These are phyloP conservation scores for Camponotus vicinus DNA, from an alignment of 1,140 invertebrate genomes.

Conservation along the genomic window DNA sequence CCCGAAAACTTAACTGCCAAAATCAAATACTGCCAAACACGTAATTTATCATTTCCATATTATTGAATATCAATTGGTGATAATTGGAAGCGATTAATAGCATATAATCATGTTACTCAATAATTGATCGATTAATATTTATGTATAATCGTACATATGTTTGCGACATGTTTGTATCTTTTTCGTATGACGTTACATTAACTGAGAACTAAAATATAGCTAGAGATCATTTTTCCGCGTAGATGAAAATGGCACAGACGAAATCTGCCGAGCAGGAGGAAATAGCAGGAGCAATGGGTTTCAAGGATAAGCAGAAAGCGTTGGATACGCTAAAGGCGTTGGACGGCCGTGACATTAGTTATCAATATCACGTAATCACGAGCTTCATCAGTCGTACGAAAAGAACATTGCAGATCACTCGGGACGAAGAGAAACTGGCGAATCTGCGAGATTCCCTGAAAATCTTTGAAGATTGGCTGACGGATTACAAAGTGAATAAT, in stretches of 20 bases:
- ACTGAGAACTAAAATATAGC: neutral
- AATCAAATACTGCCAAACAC: slow-evolving; percentile 12
- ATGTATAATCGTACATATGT: neutral
- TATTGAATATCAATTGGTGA: slow-evolving; percentile 30
- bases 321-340: slow-evolving; percentile 79
- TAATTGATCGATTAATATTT: slow-evolving; percentile 5
- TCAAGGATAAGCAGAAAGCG: slow-evolving; percentile 84
- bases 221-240: neutral
- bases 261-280: slow-evolving; percentile 66
- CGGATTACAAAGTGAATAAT: slow-evolving; percentile 80
- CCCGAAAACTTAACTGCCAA: slow-evolving; percentile 23
- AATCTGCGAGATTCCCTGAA: slow-evolving; percentile 80
- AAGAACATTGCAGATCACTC: slow-evolving; percentile 82
- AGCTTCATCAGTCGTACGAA: slow-evolving; percentile 82
- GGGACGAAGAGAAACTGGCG: slow-evolving; percentile 79
- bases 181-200: neutral
- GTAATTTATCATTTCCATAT: slow-evolving; percentile 50
- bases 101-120: slow-evolving; percentile 8
- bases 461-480: slow-evolving; percentile 82
- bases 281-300: slow-evolving; percentile 73
- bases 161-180: no score
- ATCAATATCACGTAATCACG: slow-evolving; percentile 82
- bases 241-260: slow-evolving; percentile 54
- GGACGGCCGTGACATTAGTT: slow-evolving; percentile 81
- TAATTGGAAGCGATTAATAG: slow-evolving; percentile 42